These are phyloP conservation scores for Nannobrachium achirus DNA, from an alignment of 2,113 vertebrate genomes.

Conservation along the genomic window DNA sequence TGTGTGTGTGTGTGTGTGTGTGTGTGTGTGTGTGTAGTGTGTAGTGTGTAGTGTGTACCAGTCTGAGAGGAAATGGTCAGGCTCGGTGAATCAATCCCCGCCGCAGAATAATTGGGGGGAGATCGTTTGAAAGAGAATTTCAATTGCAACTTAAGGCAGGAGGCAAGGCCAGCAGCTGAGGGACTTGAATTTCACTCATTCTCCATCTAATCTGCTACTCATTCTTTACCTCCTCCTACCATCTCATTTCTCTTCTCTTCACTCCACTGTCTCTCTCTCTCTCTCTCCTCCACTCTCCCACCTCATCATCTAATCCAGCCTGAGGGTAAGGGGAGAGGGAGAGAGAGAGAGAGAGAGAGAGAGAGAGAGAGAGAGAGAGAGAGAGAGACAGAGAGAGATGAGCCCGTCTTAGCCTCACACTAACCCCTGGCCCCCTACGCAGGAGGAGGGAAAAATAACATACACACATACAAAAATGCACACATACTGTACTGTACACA, in stretches of 20 bases:
- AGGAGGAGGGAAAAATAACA: background rate
- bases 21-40: too few species aligned
- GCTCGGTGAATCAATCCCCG: conserved; percentile 18
- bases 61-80: conserved; percentile 41
- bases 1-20: too few species aligned
- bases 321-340: conserved; percentile 40
- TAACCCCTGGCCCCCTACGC: conserved; percentile 52
- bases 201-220: conserved; percentile 55
- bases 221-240: conserved; percentile 47
- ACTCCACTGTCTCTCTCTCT: conserved; percentile 59
- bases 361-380: background rate
- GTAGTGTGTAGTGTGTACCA: background rate
- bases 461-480: conserved; percentile 14
- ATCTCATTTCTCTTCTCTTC: conserved; percentile 57
- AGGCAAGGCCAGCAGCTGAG: conserved; percentile 52
- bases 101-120: conserved; percentile 19
- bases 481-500: background rate
- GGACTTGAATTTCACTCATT: conserved; percentile 58
- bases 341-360: background rate
- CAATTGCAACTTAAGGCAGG: conserved; percentile 54
- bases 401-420: conserved; percentile 63
- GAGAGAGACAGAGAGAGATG: conserved; percentile 51
- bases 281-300: conserved; percentile 20
- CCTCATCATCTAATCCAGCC: conserved; percentile 76
- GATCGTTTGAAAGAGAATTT: conserved; percentile 58